A percentile compares a stretch with the other conserved stretches of the same genome.
Conservation (phyloP, 2,113 vertebrate genomes). For the Anser cygnoides region DNA sequence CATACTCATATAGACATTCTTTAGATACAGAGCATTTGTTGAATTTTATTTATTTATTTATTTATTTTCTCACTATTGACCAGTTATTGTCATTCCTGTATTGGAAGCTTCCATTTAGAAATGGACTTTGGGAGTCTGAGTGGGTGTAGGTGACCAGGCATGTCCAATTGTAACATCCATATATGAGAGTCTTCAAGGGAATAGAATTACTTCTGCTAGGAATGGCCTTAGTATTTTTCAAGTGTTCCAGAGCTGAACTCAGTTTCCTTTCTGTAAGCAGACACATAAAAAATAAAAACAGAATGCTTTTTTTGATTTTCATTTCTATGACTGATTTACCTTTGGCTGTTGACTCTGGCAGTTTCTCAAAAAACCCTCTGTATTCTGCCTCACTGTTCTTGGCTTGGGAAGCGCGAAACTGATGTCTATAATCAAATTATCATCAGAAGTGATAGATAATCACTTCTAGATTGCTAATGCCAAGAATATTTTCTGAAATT, state of each 20-base stretch:
- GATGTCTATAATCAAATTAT: neutral
- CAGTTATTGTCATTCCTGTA: neutral
- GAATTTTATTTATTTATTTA: neutral
- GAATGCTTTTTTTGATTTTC: neutral
- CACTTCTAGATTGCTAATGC: neutral
- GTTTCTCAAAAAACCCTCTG: neutral
- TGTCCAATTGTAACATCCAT: rapidly evolving
- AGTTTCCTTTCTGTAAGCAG: neutral
- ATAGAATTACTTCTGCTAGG: neutral
- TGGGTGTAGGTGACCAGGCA: neutral
- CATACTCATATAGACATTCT: rapidly evolving
- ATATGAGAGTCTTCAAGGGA: neutral
- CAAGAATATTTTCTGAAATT: neutral
- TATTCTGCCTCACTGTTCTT: neutral
- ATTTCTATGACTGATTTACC: neutral
- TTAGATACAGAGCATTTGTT: neutral
- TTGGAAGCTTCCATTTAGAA: neutral
- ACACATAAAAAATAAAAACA: neutral
- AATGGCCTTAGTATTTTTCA: neutral
- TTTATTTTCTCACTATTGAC: neutral
- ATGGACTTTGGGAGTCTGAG: neutral
- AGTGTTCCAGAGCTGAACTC: neutral
- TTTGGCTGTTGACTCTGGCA: neutral
- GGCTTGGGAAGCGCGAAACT: neutral
- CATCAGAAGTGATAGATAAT: neutral